Evolutionary conservation across 2,888 invertebrate species (phyloP), one percentile per base, ranked within the genome.

Genomic region (Diplolepis rosae): DNA sequence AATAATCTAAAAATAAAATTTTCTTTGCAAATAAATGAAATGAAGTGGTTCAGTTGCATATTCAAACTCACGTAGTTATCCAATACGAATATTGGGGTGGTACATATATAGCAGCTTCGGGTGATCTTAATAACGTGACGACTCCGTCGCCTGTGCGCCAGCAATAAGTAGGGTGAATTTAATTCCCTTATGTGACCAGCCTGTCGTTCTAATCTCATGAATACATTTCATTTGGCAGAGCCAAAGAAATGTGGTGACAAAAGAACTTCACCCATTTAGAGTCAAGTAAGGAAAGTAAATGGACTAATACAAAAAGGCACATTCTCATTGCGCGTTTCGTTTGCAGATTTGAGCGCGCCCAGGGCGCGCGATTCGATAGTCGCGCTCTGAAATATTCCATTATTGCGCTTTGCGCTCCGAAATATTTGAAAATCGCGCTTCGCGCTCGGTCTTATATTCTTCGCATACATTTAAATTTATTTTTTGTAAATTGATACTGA

Each of bases 81-180:
- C 15, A n/a, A 27, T 15, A 27, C 30, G 52, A 13, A n/a, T 28
- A 13, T 15, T 28, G 28, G 15, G 30, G 28, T 28, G 28, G 52
- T 52, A 15, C 24, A 22, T 50, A 24, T 28, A 9, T 50, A 27
- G 11, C 13, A 52, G 52, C 75, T 66, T 71, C 48, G 75, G 71
- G 75, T 76, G 77, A 77, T 79, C 78, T 79, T 78, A n/a, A 77
- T 77, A 79, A 76, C 78, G 70, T 74, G 75, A 69, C 73, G 70
- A 70, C 56, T 72, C 79, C 77, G 75, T 74, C 52, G 76, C 72
- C 83, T 80, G 77, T 75, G 72, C 79, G 80, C 70, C 76, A 71
- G 75, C 77, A 79, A 81, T 82, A 82, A 84, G 80, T 79, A 77
- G 83, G 81, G 81, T 83, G 83, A 83, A 84, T 84, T 84, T 84